Conservation (phyloP, 2,797 vertebrate genomes). For the Pseudochaenichthys georgianus region DNA sequence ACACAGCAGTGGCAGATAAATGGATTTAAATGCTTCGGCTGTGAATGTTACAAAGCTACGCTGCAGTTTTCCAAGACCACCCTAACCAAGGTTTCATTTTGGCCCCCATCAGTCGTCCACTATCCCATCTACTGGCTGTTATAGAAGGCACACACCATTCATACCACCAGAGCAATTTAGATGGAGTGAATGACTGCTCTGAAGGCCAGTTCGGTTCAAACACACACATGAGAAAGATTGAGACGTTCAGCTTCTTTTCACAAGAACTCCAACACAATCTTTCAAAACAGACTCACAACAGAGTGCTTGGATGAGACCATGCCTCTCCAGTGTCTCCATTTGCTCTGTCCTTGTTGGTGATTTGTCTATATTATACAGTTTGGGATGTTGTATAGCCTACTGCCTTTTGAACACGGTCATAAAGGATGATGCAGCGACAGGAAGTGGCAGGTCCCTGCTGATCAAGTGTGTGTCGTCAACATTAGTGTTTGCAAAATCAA, state of each 20-base stretch:
- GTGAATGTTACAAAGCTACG: slow-evolving; percentile 44
- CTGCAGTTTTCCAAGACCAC: neutral
- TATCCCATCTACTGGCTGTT: slow-evolving; percentile 83
- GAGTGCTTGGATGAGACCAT: slow-evolving; percentile 29
- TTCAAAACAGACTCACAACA: slow-evolving; percentile 27
- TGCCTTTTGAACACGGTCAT: slow-evolving; percentile 28
- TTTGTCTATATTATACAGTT: slow-evolving; percentile 55
- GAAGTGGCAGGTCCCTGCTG: slow-evolving; percentile 53
- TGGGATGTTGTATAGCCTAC: slow-evolving; percentile 18
- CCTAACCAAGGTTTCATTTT: slow-evolving; percentile 58
- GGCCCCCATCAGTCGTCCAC: slow-evolving; percentile 81
- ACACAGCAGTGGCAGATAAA: slow-evolving; percentile 27
- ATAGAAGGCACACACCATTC: slow-evolving; percentile 30
- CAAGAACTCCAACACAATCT: slow-evolving; percentile 36
- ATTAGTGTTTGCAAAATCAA: slow-evolving; percentile 37
- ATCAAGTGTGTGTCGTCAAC: slow-evolving; percentile 33
- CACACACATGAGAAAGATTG: slow-evolving; percentile 20
- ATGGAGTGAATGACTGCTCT: slow-evolving; percentile 36
- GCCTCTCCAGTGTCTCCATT: slow-evolving; percentile 30
- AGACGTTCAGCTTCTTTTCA: slow-evolving; percentile 39
- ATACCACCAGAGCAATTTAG: slow-evolving; percentile 27
- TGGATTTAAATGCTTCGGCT: slow-evolving; percentile 20
- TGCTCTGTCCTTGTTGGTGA: slow-evolving; percentile 25
- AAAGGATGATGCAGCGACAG: slow-evolving; percentile 47
- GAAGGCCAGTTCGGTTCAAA: slow-evolving; percentile 46